These are phyloP conservation scores for Masticophis lateralis DNA, from an alignment of 2,797 vertebrate species.

Conservation along the genomic window DNA sequence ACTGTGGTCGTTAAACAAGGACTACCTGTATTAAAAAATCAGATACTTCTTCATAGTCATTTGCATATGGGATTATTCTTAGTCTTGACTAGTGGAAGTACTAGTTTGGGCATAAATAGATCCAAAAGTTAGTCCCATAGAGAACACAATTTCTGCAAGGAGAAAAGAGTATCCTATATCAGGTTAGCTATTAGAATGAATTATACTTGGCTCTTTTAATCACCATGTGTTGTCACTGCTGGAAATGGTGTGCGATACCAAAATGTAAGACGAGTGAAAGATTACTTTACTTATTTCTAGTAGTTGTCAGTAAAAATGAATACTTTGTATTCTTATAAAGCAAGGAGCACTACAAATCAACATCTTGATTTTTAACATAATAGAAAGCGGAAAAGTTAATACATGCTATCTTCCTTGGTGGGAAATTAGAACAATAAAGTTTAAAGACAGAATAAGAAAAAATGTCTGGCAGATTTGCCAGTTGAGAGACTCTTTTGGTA, in stretches of 20 bases:
- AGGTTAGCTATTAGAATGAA: slow-evolving; percentile 4
- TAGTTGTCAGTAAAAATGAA: slow-evolving; percentile 11
- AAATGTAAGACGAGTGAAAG: not conserved
- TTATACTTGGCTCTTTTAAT: not conserved
- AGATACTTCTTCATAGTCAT: rapidly evolving
- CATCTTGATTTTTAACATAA: not conserved
- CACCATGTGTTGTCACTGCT: rapidly evolving
- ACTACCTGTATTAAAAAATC: not conserved
- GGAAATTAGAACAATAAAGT: not conserved
- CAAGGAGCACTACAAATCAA: not conserved
- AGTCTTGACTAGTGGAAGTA: not conserved
- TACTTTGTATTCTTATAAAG: not conserved
- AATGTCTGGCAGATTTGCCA: not conserved
- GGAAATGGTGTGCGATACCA: not conserved
- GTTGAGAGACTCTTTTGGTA: not conserved
- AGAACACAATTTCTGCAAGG: not conserved
- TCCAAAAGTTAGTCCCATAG: slow-evolving; percentile 6
- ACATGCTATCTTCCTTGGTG: not conserved
- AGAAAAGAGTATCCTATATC: not conserved
- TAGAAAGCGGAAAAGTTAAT: not conserved
- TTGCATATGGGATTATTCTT: not conserved
- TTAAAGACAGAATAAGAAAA: not conserved
- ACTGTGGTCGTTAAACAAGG: not conserved
- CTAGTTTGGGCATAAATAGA: not conserved
- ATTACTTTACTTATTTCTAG: not conserved